Base-by-base conservation (phyloP, 2,888 invertebrate species). In the Agonopterix arenella region DNA sequence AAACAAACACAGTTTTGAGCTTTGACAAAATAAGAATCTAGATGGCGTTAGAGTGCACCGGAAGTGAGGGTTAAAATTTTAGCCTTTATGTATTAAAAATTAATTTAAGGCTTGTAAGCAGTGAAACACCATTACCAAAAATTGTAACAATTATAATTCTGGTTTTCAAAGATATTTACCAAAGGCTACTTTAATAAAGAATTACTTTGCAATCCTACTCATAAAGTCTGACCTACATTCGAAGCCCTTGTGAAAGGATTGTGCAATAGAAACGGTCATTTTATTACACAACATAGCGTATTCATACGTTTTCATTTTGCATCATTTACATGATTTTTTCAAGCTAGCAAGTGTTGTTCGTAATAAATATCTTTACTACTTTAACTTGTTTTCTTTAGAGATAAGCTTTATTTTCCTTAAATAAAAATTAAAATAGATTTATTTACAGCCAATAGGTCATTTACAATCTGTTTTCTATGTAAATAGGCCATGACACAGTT, bases 211-310 rank as follows among this genome's bases (percentile, higher is more conserved):
- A 80, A 77, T 75, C 73, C 72, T 74, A 73, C 76, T 81, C 73
- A 70, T 79, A 81, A 79, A 84, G 81, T 84, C 81, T 90, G 89
- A 89, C 89, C 89, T 89, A 90, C 83, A 84, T 90, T 88, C 68
- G 60, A 68, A 84, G 88, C 89, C 86, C 89, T 89, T 89, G 89
- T 88, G 89, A 90, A 90, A 89, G 88, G 89, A 89, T 90, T 89
- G 89, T 89, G 89, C 84, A 89, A 89, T 84, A 83, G 84, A 88
- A 89, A 88, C 89, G 85, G 86, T 84, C 84, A 90, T 85, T 85
- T 28, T 85, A 84, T 88, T 84, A 86, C 86, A 83, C 88, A 86
- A 88, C 83, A 70, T 72, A 71, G 66, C 74, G 82, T 83, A 86
- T 84, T 84, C 85, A 80, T 80, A 80, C 81, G 70, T 73, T 78